Conservation (phyloP, 2,797 vertebrate species). For the Buphagus erythrorhynchus region DNA sequence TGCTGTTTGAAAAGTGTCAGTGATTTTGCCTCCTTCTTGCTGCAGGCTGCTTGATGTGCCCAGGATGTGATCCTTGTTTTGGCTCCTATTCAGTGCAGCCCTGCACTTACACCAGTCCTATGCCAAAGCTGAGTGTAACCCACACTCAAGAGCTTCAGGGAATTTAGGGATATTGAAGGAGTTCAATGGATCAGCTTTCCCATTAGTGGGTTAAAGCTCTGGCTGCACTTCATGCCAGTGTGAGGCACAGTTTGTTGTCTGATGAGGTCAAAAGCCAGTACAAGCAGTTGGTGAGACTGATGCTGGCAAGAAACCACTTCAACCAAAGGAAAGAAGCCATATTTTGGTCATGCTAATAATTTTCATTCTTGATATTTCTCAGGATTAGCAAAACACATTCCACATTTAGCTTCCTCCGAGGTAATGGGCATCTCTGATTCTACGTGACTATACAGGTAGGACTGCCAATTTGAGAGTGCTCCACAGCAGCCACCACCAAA, state of each 20-base stretch:
- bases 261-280: background rate
- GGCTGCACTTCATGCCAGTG: background rate
- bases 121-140: background rate
- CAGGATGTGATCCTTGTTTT: background rate
- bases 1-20: background rate
- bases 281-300: background rate
- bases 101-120: background rate
- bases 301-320: background rate
- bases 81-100: fast-evolving
- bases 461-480: background rate
- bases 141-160: background rate
- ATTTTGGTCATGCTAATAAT: background rate
- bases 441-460: fast-evolving
- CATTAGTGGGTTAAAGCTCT: background rate
- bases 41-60: background rate
- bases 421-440: fast-evolving
- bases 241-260: background rate
- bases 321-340: background rate
- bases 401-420: background rate
- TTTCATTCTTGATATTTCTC: background rate
- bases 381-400: background rate
- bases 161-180: background rate
- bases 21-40: background rate
- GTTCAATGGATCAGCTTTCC: background rate
- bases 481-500: background rate